Conservation (phyloP, 1,140 invertebrate species). For the Tetranychus urticae region DNA sequence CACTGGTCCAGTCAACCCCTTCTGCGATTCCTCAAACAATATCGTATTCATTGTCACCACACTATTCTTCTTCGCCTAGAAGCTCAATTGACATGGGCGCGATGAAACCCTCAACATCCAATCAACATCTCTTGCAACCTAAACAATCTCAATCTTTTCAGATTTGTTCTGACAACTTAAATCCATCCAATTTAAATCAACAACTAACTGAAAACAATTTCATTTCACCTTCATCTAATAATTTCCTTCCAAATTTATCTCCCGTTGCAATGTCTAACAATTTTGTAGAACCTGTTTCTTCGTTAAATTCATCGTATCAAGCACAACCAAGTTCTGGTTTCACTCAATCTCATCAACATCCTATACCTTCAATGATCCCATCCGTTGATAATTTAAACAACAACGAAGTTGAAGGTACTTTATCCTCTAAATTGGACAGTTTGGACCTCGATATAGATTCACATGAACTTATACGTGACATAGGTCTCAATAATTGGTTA, state of each 20-base stretch:
- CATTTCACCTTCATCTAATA: too few species aligned
- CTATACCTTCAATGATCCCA: neutral
- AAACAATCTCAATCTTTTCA: neutral
- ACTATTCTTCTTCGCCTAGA: too few species aligned
- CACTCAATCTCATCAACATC: neutral
- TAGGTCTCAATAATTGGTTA: constrained; percentile 6
- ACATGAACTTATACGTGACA: constrained; percentile 6
- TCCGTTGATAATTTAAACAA: neutral
- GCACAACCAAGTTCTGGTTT: neutral
- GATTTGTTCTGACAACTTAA: too few species aligned
- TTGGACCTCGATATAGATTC: constrained; percentile 8
- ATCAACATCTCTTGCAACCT: neutral
- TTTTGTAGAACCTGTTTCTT: too few species aligned
- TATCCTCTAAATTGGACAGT: constrained; percentile 7
- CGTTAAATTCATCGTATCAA: too few species aligned
- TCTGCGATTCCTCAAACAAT: too few species aligned
- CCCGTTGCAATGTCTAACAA: too few species aligned
- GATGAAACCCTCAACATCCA: neutral
- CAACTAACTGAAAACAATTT: too few species aligned
- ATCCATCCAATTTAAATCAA: too few species aligned
- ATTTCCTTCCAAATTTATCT: too few species aligned
- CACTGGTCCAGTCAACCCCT: too few species aligned
- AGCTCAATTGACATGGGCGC: neutral
- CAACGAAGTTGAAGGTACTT: neutral
- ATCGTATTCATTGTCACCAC: too few species aligned